A percentile compares a stretch with the other conserved stretches of the same genome.
Conservation (phyloP, 2,888 invertebrate species). For the Catotricha subobsoleta region DNA sequence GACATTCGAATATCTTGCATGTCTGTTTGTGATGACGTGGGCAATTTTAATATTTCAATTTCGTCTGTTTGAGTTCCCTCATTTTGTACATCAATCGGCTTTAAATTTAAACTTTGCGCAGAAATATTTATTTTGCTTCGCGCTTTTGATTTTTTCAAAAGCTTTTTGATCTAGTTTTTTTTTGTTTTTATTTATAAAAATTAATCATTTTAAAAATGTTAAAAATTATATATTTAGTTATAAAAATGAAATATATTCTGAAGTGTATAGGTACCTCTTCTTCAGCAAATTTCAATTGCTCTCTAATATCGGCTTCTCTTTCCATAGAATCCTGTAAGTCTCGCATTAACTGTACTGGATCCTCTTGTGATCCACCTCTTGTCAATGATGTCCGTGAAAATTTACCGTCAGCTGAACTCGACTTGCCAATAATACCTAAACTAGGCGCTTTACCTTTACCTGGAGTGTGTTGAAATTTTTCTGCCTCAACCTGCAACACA, state of each 20-base stretch:
- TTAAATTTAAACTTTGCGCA: neutral
- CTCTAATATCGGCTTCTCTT: constrained; percentile 80
- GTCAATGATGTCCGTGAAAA: constrained; percentile 57
- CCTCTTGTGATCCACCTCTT: constrained; percentile 61
- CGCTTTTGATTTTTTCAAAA: too few species aligned
- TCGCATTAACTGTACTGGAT: constrained; percentile 61
- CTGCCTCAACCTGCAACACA: constrained; percentile 21
- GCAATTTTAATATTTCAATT: too few species aligned
- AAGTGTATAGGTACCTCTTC: constrained; percentile 49
- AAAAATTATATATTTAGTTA: neutral
- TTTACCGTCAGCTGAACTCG: constrained; percentile 45
- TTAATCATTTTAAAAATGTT: too few species aligned
- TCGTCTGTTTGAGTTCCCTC: constrained; percentile 3
- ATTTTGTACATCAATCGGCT: neutral
- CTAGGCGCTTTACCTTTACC: constrained; percentile 39
- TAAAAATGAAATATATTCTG: neutral
- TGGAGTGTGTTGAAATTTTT: constrained; percentile 19
- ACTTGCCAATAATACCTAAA: constrained; percentile 36
- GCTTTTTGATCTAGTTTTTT: too few species aligned
- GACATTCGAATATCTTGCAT: too few species aligned
- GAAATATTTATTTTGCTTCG: too few species aligned
- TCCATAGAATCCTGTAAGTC: constrained; percentile 85
- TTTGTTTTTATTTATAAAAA: too few species aligned
- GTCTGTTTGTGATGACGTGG: too few species aligned
- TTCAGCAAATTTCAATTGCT: constrained; percentile 82